These are phyloP conservation scores for Myotis planiceps DNA, from an alignment of 2,797 vertebrate species.

Conservation along the genomic window DNA sequence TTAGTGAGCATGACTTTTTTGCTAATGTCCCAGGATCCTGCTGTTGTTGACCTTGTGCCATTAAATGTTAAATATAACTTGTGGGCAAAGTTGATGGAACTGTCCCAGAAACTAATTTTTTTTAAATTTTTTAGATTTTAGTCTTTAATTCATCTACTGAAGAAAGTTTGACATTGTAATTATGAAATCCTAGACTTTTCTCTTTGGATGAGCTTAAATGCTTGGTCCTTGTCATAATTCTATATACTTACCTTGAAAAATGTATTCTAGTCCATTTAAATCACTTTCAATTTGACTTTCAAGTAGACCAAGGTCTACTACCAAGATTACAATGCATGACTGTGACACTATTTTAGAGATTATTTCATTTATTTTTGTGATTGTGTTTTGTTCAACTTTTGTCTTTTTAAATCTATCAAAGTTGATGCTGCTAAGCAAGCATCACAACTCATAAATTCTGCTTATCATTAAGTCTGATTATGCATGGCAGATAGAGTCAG, in stretches of 20 bases:
- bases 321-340: not conserved
- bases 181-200: not conserved
- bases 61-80: constrained; percentile 53
- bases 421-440: not conserved
- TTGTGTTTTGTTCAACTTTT: not conserved
- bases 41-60: constrained; percentile 67
- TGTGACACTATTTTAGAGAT: not conserved
- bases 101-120: not conserved
- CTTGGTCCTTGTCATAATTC: not conserved
- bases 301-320: not conserved
- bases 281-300: not conserved
- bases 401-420: not conserved
- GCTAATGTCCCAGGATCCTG: constrained; percentile 60
- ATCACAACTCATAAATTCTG: not conserved
- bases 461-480: not conserved
- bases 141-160: not conserved
- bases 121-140: not conserved
- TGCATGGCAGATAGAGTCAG: not conserved
- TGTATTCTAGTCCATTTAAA: not conserved
- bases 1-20: constrained; percentile 44
- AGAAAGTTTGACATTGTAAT: not conserved
- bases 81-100: constrained; percentile 48
- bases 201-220: not conserved
- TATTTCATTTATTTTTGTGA: not conserved
- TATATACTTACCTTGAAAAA: not conserved